Percentiles rank a stretch among this genome's conserved stretches.
phyloP scores from a whole-genome alignment of 2,797 vertebrate species.

The Propithecus deckenii region DNA sequence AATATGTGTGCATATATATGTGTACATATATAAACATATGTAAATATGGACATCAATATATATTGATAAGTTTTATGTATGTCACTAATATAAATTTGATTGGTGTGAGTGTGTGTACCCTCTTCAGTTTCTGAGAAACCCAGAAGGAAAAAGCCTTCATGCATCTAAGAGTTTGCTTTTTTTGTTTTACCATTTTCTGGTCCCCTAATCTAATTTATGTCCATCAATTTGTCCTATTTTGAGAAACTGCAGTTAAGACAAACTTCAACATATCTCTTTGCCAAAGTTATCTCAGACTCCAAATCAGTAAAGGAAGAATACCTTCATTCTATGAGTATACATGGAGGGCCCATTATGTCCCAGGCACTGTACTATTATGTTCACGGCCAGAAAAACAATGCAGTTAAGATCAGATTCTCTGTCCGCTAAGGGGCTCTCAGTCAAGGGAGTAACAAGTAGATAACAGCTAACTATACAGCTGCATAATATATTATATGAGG shows the following conservation, averaged over 20 bases:
- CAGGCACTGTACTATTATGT: background rate
- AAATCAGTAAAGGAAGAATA: background rate
- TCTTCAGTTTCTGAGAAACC: background rate
- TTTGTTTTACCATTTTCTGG: background rate
- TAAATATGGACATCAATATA: background rate
- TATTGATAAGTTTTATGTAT: background rate
- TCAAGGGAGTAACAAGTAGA: background rate
- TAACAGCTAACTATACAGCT: background rate
- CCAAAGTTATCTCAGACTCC: background rate
- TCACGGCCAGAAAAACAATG: background rate
- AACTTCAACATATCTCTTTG: conserved; percentile 26
- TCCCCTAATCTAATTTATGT: background rate
- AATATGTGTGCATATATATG: background rate
- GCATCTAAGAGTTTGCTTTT: background rate
- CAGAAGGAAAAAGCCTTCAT: conserved; percentile 7
- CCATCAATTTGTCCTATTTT: background rate
- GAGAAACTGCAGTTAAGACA: background rate
- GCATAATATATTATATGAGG: background rate
- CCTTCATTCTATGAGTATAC: background rate
- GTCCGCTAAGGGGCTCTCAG: background rate
- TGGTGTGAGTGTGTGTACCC: background rate
- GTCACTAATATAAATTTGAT: conserved; percentile 10
- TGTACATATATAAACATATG: background rate
- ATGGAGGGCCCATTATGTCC: background rate
- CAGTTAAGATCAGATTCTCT: background rate